A percentile compares a stretch with the other conserved stretches of the same genome.
phyloP scores from a whole-genome alignment of 2,113 vertebrate genomes.

The Crypturellus undulatus region DNA sequence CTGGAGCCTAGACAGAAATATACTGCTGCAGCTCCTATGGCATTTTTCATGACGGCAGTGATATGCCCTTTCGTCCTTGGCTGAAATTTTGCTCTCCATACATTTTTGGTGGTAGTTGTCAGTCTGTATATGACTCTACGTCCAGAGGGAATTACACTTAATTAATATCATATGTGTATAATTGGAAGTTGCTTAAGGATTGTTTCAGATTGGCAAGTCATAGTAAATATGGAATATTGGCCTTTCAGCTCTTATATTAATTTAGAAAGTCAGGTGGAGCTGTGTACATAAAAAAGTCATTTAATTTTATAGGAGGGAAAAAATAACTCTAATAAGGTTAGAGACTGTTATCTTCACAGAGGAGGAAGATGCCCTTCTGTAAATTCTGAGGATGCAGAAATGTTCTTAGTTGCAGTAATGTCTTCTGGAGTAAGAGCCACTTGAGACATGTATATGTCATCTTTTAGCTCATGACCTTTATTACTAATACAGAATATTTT shows the following conservation, averaged over 20 bases:
- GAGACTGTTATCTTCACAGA: neutral
- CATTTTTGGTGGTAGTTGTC: conserved; percentile 48
- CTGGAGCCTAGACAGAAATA: conserved; percentile 15
- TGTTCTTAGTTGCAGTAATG: neutral
- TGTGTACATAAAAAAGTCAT: neutral
- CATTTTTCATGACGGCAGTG: neutral
- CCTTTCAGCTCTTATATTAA: neutral
- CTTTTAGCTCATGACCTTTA: neutral
- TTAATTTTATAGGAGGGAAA: neutral
- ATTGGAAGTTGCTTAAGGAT: conserved; percentile 15
- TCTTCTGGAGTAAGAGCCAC: neutral
- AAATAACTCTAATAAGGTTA: neutral
- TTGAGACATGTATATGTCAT: neutral
- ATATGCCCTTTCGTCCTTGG: conserved; percentile 49
- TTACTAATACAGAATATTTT: neutral
- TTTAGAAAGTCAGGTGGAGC: neutral
- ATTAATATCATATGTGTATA: conserved; percentile 5
- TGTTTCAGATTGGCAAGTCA: neutral
- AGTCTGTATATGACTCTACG: neutral
- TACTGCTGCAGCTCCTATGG: neutral
- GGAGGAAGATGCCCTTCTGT: neutral
- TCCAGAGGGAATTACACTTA: conserved; percentile 9
- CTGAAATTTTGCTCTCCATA: conserved; percentile 37
- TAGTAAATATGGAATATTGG: neutral
- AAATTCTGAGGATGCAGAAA: neutral